Percentiles rank a stretch among this genome's conserved stretches.
These are phyloP conservation scores for Coreoperca whiteheadi DNA, from an alignment of 2,113 vertebrate species.

Conservation along the genomic window DNA sequence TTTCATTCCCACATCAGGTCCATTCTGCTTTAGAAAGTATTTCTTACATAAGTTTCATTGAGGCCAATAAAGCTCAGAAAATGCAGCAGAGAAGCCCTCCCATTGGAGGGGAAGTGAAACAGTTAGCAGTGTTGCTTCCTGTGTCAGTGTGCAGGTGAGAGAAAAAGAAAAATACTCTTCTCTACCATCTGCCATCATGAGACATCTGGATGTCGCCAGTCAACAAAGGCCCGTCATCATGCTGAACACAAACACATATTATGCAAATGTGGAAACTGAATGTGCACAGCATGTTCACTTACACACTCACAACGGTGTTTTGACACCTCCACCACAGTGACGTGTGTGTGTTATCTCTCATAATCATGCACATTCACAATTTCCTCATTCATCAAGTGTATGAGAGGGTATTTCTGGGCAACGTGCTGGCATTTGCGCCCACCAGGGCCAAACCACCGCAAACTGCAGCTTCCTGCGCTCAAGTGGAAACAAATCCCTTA, in stretches of 20 bases:
- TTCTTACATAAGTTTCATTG: conserved; percentile 13
- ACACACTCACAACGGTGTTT: background rate
- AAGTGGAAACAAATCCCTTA: conserved; percentile 48
- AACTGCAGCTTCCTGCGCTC: conserved; percentile 39
- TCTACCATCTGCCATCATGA: conserved; percentile 30
- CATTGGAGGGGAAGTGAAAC: conserved; percentile 75
- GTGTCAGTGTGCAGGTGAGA: conserved; percentile 73
- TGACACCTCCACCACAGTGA: conserved; percentile 51
- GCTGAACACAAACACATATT: conserved; percentile 37
- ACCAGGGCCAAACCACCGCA: conserved; percentile 13
- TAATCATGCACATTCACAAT: conserved; percentile 49
- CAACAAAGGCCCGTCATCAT: background rate
- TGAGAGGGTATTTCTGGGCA: conserved; percentile 12
- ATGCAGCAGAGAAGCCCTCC: conserved; percentile 24
- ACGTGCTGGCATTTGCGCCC: background rate
- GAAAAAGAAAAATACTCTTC: conserved; percentile 33
- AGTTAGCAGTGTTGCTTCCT: conserved; percentile 68
- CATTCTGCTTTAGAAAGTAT: conserved; percentile 3
- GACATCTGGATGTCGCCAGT: conserved; percentile 44
- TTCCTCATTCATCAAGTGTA: conserved; percentile 54
- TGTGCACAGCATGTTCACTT: background rate
- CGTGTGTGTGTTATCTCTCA: background rate
- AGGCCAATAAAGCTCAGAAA: conserved; percentile 16
- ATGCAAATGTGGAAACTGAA: conserved; percentile 51
- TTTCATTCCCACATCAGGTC: conserved; percentile 3